These are phyloP conservation scores for Acanthisitta chloris DNA, from an alignment of 2,113 vertebrate genomes.

Conservation along the genomic window DNA sequence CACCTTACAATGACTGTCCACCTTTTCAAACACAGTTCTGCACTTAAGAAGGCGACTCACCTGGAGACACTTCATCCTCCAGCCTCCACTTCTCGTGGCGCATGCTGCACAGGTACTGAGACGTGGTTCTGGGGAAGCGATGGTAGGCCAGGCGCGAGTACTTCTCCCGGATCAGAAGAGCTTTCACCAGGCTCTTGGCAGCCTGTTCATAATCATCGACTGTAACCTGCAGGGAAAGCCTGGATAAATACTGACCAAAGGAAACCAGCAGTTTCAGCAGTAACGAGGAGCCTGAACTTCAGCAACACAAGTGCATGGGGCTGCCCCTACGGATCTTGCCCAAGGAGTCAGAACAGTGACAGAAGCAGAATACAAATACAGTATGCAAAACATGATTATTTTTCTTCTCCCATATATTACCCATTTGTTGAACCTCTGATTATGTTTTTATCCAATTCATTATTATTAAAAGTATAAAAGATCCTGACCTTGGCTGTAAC, in stretches of 20 bases:
- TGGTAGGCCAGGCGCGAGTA: slow-evolving; percentile 92
- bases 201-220: slow-evolving; percentile 96
- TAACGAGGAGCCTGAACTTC: not conserved
- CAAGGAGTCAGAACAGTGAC: not conserved
- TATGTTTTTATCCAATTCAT: not conserved
- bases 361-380: not conserved
- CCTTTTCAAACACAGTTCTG: too few species aligned
- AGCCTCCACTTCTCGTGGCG: slow-evolving; percentile 74
- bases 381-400: not conserved
- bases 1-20: too few species aligned
- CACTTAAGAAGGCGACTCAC: slow-evolving; percentile 62
- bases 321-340: not conserved
- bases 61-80: slow-evolving; percentile 88
- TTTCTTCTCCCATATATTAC: not conserved
- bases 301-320: not conserved
- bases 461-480: not conserved
- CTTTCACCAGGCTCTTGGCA: slow-evolving; percentile 85
- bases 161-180: slow-evolving; percentile 91
- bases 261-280: not conserved
- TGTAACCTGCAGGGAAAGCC: slow-evolving; percentile 80
- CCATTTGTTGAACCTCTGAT: not conserved
- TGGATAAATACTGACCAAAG: not conserved
- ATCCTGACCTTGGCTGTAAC: not conserved
- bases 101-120: slow-evolving; percentile 81
- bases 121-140: slow-evolving; percentile 85